Conservation (phyloP, 2,113 vertebrate genomes). For the Pterocles burchelli region DNA sequence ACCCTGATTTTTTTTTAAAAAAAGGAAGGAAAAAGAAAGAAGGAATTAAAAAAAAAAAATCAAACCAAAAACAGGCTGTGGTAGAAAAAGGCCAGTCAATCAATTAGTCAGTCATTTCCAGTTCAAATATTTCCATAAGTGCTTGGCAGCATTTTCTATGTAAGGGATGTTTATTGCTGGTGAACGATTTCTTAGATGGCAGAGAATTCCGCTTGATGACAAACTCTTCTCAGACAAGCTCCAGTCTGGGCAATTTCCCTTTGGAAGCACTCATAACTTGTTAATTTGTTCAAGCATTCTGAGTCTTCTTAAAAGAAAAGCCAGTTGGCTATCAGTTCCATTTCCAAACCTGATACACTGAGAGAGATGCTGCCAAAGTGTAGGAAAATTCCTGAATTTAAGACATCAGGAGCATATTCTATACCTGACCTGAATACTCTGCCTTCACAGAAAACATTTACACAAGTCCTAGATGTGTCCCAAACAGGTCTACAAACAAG, state of each 20-base stretch:
- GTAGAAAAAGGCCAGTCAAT: conserved; percentile 25
- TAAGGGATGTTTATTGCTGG: background rate
- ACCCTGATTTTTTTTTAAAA: background rate
- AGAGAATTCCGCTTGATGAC: conserved; percentile 39
- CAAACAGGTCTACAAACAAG: background rate
- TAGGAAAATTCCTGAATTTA: conserved; percentile 33
- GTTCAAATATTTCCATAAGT: conserved; percentile 43
- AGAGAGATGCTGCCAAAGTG: background rate
- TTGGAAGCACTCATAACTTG: conserved; percentile 17
- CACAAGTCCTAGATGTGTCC: background rate
- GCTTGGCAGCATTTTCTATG: conserved; percentile 16
- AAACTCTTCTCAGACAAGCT: conserved; percentile 38
- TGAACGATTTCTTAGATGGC: conserved; percentile 48
- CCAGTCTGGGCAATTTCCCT: conserved; percentile 43
- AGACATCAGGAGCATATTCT: background rate
- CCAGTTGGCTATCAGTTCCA: conserved; percentile 1
- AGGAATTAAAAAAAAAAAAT: too few relatives aligned
- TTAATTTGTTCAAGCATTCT: conserved; percentile 36
- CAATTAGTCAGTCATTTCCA: conserved; percentile 38
- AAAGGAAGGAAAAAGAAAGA: background rate
- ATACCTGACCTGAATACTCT: background rate
- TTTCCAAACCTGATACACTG: background rate
- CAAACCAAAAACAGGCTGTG: background rate
- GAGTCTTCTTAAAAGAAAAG: conserved; percentile 30
- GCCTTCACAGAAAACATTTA: conserved; percentile 1